Evolutionary conservation across 2,888 invertebrate genomes (phyloP), one percentile per base, ranked within the genome.

Genomic region (Macropis europaea): DNA sequence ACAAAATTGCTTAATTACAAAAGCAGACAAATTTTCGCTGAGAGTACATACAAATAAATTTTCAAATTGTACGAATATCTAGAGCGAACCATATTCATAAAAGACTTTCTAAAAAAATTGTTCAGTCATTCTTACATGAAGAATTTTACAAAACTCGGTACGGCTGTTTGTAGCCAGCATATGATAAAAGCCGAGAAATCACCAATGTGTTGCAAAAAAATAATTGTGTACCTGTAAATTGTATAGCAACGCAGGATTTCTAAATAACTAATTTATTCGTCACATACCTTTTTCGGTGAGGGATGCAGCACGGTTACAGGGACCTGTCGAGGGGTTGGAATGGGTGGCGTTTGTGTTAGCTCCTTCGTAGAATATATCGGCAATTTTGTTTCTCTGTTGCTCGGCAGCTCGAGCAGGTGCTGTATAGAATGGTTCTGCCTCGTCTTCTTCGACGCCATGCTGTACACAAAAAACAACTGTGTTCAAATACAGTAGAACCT

Each of bases 351-450:
- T 76, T 84, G 84, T 63, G 69, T 73, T 61, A 78, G 76, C 68
- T 85, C 85, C 78, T 87, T 77, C 69, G 73, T 54, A 59, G 82
- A 73, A 75, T 80, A 79, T 62, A 77, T 77, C 63, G 82, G 82
- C 73, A 82, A 79, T 79, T 82, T 87, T 63, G 85, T 86, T 75
- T 90, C 88, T 73, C 90, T 89, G 70, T 90, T 90, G 74, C 91
- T 90, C 57, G 90, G 87, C 78, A 92, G 89, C 83, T 92, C 91
- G 85, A 92, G 88, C 59, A 92, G 90, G 84, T 92, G 91, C 86
- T 92, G 91, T 81, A 92, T 92, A 68, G 91, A 91, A 85, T 92
- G 91, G 82, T 90, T 91, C 81, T 91, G 90, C 77, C 90, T 89
- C 73, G 90, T 91, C 84, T 90, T 91, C 83, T 90, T 90, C 74